These are phyloP conservation scores for Parazoanthus swiftii DNA, from an alignment of 92 coral and sea anemone species.

Conservation along the genomic window DNA sequence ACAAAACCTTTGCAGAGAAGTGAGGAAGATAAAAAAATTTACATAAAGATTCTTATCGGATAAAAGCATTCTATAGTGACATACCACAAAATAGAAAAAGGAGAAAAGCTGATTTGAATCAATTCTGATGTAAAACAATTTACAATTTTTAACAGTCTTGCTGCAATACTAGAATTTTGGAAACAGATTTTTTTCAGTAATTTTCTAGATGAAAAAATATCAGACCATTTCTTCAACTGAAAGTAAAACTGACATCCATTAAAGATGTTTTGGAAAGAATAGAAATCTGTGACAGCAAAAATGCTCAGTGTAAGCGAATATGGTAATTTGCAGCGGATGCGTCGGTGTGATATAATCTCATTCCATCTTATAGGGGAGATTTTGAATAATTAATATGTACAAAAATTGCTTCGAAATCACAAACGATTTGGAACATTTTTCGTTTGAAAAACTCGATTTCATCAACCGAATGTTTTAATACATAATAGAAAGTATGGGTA, in stretches of 20 bases:
- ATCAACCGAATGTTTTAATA: too few species aligned
- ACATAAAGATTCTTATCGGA: not conserved
- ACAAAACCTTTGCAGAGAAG: not conserved
- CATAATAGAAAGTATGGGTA: too few species aligned
- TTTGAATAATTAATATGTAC: constrained; percentile 9
- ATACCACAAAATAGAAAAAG: not conserved
- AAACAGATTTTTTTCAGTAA: not conserved
- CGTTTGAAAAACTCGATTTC: too few species aligned
- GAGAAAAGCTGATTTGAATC: not conserved
- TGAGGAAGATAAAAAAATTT: not conserved
- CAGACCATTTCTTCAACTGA: not conserved
- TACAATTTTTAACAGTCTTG: not conserved
- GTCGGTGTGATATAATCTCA: constrained; percentile 16
- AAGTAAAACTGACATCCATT: not conserved
- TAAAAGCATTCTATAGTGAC: not conserved
- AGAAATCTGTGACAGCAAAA: not conserved
- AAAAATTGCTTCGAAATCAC: not conserved
- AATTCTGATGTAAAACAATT: not conserved
- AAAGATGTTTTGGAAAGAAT: not conserved
- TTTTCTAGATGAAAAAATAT: not conserved
- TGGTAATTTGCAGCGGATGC: constrained; percentile 9
- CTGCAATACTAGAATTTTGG: not conserved
- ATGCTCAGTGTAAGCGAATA: not conserved
- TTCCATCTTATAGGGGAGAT: not conserved
- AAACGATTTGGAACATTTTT: too few species aligned